Evolutionary conservation across 2,888 invertebrate genomes (phyloP), one percentile per base, ranked within the genome.

Genomic region (Napeogenes inachia): DNA sequence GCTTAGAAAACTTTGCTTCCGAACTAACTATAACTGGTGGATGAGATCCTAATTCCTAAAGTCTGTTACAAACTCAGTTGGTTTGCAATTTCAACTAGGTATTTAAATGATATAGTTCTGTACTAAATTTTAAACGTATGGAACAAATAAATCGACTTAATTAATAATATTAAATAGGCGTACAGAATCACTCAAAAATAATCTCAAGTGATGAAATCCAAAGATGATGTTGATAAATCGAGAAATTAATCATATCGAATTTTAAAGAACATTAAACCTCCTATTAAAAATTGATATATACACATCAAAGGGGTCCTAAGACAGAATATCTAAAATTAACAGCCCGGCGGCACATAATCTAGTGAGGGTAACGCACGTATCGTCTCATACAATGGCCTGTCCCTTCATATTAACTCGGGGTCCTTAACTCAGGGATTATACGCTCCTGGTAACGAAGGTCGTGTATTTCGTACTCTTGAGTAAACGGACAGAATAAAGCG

Each of bases 341-440:
- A 76, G 81, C 79, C 79, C 80, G 77, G 68, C 70, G 72, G 74
- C 76, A 79, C 78, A 81, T 83, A 86, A 87, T 85, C 82, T 84
- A 71, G 75, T 70, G 73, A 78, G 84, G 83, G 79, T 81, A 78
- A 78, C 77, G 81, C 80, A 77, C 78, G 75, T 84, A 84, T 78
- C 84, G 82, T 81, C 80, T 81, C 78, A 75, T 84, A 84, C 83
- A 82, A 87, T 83, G 69, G 80, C 71, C 72, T 77, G 83, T 81
- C 85, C 87, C 83, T 85, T 78, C 80, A 80, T 86, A 87, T 85
- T 86, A 86, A 81, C 80, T 74, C 75, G 79, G 73, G 21, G 77
- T 74, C 77, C 77, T 77, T 65, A 65, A 73, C 73, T 73, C 67
- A 65, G 72, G 77, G 82, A 82, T 83, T 84, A 84, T 79, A 80